Base-by-base conservation (phyloP, 2,888 invertebrate genomes). In the Dryomyza anilis region DNA sequence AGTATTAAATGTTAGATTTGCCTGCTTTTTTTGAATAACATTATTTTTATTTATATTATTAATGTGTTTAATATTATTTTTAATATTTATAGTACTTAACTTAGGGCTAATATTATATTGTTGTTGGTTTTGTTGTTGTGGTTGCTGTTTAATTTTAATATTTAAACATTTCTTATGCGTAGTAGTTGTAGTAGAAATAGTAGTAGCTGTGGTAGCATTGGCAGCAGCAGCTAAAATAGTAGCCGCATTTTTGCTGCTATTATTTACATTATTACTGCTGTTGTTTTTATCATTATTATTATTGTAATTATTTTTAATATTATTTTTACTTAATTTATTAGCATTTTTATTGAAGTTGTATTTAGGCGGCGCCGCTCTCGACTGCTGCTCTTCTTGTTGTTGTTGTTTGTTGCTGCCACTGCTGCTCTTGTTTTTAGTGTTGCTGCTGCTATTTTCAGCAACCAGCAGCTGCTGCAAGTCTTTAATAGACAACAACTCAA, bases 11-110 rank as follows among this genome's bases (percentile, higher is more conserved):
- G 65, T 63, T 60, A 56, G 29, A 33, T 66, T 58, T 62, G 56
- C 16, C 27, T 59, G 50, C 16, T 65, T n/a, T 23, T 57, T 63
- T 58, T 55, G 61, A 43, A 29, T 70, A 70, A 67, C 65, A 67
- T 64, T 69, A 67, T 60, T 61, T 68, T 69, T 70, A 68, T 57
- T 19, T 21, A 63, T 64, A 69, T 60, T 48, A 60, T 65, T 69
- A 64, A 68, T 67, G 8, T 65, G 64, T 43, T 60, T 73, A 46
- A 68, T 70, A 67, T 68, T 64, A 56, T 65, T 68, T 65, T 71
- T 70, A 69, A 67, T 46, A 67, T 58, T 67, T 69, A 63, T 70
- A 68, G 67, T 68, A 71, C 62, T 69, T 72, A 67, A 69, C 61
- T 39, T 61, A 61, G 5, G 16, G 1, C 52, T 61, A 53, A 43